Base-by-base conservation (phyloP, 2,888 invertebrate genomes). In the Volucella zonaria region DNA sequence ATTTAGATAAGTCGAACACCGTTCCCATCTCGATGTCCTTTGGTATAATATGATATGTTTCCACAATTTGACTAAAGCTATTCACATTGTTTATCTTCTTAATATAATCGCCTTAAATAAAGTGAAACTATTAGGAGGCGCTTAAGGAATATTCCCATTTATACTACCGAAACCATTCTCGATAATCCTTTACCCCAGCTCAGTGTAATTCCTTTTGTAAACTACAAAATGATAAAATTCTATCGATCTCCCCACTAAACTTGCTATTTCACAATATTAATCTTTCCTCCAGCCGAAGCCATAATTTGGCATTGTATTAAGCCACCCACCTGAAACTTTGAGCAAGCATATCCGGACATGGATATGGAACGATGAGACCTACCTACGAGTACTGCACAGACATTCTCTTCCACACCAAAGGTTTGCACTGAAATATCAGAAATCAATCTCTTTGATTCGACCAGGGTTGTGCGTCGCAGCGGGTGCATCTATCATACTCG, bases 401-500 rank as follows among this genome's bases (percentile, higher is more conserved):
- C 8, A 18, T 47, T 70, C 14, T 23, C 14, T 42, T 56, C 51
- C 42, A 3, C n/a, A 31, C 14, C 38, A 77, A 62, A 43, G 49
- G 71, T 51, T 70, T 70, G 56, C 12, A 49, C 49, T 49, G 18
- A 58, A 71, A 56, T 62, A 56, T 66, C 64, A 73, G 38, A 73
- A 67, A 66, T 73, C 74, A 54, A 74, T 80, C 67, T 31, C 31
- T 31, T 31, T 31, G 31, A 31, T 31, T 31, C 47, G 45, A 80
- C 54, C 67, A 54, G 15, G 61, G n/a, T 67, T 74, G 66, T 54
- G n/a, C 47, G 15, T 42, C 40, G 14, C 42, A 56, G 67, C 42
- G 59, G 66, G 38, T 67, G 66, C 79, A 80, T 74, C 62, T 52
- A 23, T 59, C 23, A 79, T 67, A n/a, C n/a, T n/a, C n/a, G n/a